These are phyloP conservation scores for Dermochelys coriacea DNA, from an alignment of 2,797 vertebrate species.

Conservation along the genomic window DNA sequence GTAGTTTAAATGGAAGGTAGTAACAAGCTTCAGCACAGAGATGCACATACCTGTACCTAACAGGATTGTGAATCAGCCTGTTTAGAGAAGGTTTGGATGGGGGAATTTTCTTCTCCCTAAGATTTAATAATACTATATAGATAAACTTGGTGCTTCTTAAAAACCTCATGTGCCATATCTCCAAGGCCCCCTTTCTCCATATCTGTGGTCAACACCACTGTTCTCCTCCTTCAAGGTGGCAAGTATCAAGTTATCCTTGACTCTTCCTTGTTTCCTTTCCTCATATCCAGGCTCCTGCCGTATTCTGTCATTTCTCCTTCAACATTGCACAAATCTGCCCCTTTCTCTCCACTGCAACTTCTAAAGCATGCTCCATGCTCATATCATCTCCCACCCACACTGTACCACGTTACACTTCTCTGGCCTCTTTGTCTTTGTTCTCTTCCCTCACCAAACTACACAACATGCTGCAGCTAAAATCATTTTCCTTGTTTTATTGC, in stretches of 20 bases:
- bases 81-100: not conserved
- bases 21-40: conserved; percentile 1
- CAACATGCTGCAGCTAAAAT: not conserved
- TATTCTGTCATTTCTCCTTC: not conserved
- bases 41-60: not conserved
- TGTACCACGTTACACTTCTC: not conserved
- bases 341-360: not conserved
- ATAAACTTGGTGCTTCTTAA: not conserved
- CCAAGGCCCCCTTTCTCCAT: not conserved
- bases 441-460: not conserved
- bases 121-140: not conserved
- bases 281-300: not conserved
- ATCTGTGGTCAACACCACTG: not conserved
- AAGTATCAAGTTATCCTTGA: not conserved
- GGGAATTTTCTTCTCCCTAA: not conserved
- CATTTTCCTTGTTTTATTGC: not conserved
- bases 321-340: not conserved
- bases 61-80: conserved; percentile 23
- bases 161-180: not conserved
- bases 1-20: conserved; percentile 46
- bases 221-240: not conserved
- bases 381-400: not conserved
- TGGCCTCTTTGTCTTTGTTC: not conserved
- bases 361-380: not conserved
- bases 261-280: not conserved